Evolutionary conservation across 2,888 invertebrate genomes (phyloP).

Genomic region (Cryptosula pallasiana): DNA sequence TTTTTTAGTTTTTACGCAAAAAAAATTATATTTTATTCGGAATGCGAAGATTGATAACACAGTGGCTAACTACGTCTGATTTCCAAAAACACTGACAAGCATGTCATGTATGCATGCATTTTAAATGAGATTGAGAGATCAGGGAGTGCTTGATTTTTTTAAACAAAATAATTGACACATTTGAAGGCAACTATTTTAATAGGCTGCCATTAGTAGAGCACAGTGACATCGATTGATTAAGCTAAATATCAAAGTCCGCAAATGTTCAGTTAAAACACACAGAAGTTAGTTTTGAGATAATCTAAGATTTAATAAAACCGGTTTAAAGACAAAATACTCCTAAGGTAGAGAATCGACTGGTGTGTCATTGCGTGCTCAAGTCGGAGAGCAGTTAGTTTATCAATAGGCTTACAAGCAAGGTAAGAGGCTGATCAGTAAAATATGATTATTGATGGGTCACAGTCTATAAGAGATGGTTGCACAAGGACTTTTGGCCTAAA

Average conservation of each 20-base stretch:
- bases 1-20: constrained; percentile 22
- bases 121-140: constrained; percentile 22
- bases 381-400: too few species aligned
- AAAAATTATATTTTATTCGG: constrained; percentile 13
- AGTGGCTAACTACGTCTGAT: constrained; percentile 19
- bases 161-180: background rate
- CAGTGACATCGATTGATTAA: background rate
- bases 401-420: too few species aligned
- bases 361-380: background rate
- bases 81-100: constrained; percentile 1
- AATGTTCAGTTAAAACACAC: background rate
- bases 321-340: constrained; percentile 8
- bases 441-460: too few species aligned
- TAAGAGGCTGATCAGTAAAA: too few species aligned
- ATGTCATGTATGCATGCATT: constrained; percentile 9
- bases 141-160: constrained; percentile 4
- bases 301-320: background rate
- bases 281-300: constrained; percentile 9
- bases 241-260: background rate
- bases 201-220: too few species aligned
- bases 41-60: constrained; percentile 26
- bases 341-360: constrained; percentile 22
- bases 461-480: background rate
- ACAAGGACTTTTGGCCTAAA: background rate
- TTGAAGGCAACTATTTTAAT: too few species aligned